Percentiles rank a stretch among this genome's conserved stretches.
phyloP scores from a whole-genome alignment of 2,888 invertebrate species.

The Chalcosyrphus nemorum region DNA sequence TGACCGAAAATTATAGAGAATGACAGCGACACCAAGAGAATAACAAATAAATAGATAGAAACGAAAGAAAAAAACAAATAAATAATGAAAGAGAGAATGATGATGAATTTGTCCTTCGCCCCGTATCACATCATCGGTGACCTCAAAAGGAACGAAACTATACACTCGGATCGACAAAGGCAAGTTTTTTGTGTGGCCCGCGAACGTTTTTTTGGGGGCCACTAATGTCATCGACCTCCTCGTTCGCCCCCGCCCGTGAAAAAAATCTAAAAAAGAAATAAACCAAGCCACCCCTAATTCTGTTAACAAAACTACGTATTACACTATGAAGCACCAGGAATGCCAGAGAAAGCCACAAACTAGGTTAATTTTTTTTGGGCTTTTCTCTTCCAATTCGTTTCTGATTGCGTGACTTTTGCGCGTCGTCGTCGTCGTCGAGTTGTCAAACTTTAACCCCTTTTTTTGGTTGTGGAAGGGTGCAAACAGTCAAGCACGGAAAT shows the following conservation, averaged over 20 bases:
- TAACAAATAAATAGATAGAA: neutral
- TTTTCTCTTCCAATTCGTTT: neutral
- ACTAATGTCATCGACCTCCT: conserved; percentile 51
- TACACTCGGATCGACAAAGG: conserved; percentile 8
- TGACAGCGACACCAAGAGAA: conserved; percentile 13
- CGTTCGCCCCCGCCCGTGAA: conserved; percentile 11
- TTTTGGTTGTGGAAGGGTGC: neutral
- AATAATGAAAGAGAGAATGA: conserved; percentile 20
- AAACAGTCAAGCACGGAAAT: conserved; percentile 35
- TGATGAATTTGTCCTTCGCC: conserved; percentile 41
- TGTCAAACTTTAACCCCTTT: conserved; percentile 22
- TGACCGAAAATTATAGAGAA: conserved; percentile 24
- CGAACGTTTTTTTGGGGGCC: neutral
- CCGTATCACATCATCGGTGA: conserved; percentile 44
- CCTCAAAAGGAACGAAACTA: conserved; percentile 38
- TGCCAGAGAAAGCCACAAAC: neutral
- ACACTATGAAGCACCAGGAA: neutral
- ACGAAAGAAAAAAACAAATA: neutral
- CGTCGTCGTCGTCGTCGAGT: neutral
- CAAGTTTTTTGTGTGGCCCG: neutral
- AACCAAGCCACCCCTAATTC: conserved; percentile 19
- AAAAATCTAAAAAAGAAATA: neutral
- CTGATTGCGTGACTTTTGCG: conserved; percentile 19
- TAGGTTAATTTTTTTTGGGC: conserved; percentile 2
- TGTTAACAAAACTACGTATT: conserved; percentile 7